Base-by-base conservation (phyloP, 2,888 invertebrate genomes). In the Aphelenchoides bicaudatus region DNA sequence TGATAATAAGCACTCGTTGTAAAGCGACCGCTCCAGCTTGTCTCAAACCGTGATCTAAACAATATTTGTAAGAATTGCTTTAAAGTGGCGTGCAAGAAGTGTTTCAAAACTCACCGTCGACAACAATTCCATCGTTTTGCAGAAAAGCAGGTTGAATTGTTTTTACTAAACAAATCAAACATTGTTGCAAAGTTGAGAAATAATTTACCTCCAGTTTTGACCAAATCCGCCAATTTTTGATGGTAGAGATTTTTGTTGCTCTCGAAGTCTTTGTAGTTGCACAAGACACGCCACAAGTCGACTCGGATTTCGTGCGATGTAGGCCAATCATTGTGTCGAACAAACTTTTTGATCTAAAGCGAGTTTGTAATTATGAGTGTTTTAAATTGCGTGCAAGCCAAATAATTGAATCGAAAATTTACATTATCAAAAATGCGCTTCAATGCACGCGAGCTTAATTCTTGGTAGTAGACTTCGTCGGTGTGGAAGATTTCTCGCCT, bases 311-410 rank as follows among this genome's bases (percentile, higher is more conserved):
- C 74, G 57, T 79, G 78, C 25, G 69, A 52, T n/a, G 62, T 59
- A 4, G 77, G 72, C 78, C 78, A 78, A 56, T 73, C 68, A 47
- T 75, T 74, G 53, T 67, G 63, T 10, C 78, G 71, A 21, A 79
- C 65, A 48, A 78, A 71, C 61, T 72, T 72, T 56, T 78, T 78
- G 50, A 78, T 71, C 78, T 78, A 60, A 39, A 76, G 65, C 47
- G 29, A 27, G 10, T 50, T 16, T 13, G 37, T 28, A 1, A 34
- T 16, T 6, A 49, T n/a, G n/a, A n/a, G n/a, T n/a, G n/a, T n/a
- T n/a, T n/a, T n/a, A n/a, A n/a, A n/a, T n/a, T n/a, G n/a, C n/a
- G n/a, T n/a, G n/a, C n/a, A n/a, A n/a, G n/a, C n/a, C n/a, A n/a
- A n/a, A n/a, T n/a, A 43, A 43, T 43, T 19, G 23, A 43, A 43